Evolutionary conservation across 2,888 invertebrate species (phyloP).

Genomic region (Coleophora flavipennella): DNA sequence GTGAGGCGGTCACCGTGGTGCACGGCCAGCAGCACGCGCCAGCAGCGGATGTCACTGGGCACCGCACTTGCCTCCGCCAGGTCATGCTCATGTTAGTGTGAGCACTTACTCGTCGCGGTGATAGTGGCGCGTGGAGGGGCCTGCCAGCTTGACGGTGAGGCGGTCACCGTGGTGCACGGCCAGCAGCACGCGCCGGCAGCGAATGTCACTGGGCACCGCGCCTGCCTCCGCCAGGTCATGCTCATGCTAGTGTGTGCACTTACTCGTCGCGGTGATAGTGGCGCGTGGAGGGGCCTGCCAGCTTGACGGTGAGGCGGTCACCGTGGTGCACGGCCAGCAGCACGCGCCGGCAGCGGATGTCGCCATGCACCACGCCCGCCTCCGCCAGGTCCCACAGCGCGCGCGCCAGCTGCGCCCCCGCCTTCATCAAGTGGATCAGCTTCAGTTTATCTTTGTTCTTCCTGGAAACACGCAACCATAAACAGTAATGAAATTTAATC

Average conservation of each 20-base stretch:
- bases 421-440: constrained; percentile 84
- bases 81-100: constrained; percentile 48
- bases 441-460: constrained; percentile 64
- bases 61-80: constrained; percentile 84
- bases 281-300: constrained; percentile 86
- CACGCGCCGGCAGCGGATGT: constrained; percentile 86
- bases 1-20: not conserved
- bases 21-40: not conserved
- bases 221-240: too few species aligned
- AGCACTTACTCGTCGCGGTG: not conserved
- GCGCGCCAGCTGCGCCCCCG: constrained; percentile 84
- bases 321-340: constrained; percentile 83
- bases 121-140: not conserved
- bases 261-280: constrained; percentile 72
- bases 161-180: not conserved
- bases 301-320: constrained; percentile 79
- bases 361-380: constrained; percentile 86
- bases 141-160: not conserved
- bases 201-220: constrained; percentile 76
- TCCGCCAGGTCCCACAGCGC: constrained; percentile 92
- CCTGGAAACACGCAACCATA: not conserved
- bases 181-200: not conserved
- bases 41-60: constrained; percentile 68
- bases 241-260: constrained; percentile 28
- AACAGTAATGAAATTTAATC: too few species aligned